Base-by-base conservation (phyloP, 2,888 invertebrate genomes). In the Oconnorella tubifera region DNA sequence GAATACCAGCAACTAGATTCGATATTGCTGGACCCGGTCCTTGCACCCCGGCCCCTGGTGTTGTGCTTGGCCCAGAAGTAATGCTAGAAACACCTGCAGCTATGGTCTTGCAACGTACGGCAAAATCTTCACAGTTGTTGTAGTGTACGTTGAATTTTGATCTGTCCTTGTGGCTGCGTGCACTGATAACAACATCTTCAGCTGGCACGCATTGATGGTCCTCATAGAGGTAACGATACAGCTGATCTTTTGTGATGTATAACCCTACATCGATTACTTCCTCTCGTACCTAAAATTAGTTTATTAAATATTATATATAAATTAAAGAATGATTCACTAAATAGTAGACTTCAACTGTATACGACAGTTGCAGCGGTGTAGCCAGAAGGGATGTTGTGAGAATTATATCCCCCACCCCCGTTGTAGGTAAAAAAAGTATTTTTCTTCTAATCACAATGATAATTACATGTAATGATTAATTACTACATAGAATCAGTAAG, bases 91-190 rank as follows among this genome's bases (percentile, higher is more conserved):
- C 53, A 4, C 53, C 53, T 10, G 50, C 50, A 2, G 60, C 60
- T 2, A 49, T 29, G 2, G 60, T 60, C 51, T 60, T 60, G 50
- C 60, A 60, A 0, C 60, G 60, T 6, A 60, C 48, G 60, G 60
- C 2, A 28, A 60, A 60, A 51, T 60, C 60, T 25, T 60, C 28
- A 25, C 60, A 60, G 60, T 60, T 60, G 60, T 60, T 60, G 51
- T 60, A 60, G 10, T 29, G 60, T 1, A 60, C 60, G 60, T 19
- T 50, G 60, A 60, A 60, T 23, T 49, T 27, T 1, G 60, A 14
- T 25, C 48, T 48, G 27, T 56, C 56, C 32, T 50, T 28, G 51
- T 60, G 60, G 14, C 29, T 29, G 32, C 29, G 29, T 3, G 50
- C 60, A 2, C 50, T 33, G 48, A 50, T 3, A 2, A 60, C 50